Evolutionary conservation across 2,888 invertebrate species (phyloP), one percentile per base, ranked within the genome.

Genomic region (Leucozona laternaria): DNA sequence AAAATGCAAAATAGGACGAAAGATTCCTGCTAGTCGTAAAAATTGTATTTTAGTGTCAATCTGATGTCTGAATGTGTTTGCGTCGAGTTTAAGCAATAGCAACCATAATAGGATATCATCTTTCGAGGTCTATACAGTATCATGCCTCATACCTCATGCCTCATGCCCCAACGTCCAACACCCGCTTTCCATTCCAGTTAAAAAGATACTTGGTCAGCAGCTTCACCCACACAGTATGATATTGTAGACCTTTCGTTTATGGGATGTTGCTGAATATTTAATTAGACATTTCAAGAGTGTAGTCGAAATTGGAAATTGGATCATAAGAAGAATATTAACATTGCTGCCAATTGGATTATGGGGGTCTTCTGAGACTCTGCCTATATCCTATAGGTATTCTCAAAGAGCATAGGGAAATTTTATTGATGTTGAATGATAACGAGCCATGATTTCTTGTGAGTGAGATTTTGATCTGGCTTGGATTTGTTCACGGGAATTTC

Each of bases 201-300:
- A 43, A 62, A 62, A 43, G n/a, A 22, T n/a, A 28, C 62, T 43
- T 62, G 62, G 62, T 62, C 62, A 62, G 62, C 62, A 60, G 37
- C 37, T 37, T 60, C 60, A 43, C n/a, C 43, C 25, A 62, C 43
- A 62, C 25, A n/a, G 5, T 62, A 43, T 62, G 62, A 40, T 43
- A 25, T 43, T 40, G 15, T 40, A 43, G 62, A 62, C 62, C 43
- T 62, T 62, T 8, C 40, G 25, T 58, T 76, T 58, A 48, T 50
- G 48, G 66, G 60, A 40, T 68, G 40, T 60, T 77, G 58, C 53
- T 62, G 79, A 83, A 83, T 83, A 83, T 79, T 83, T 79, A 83
- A 83, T 83, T 75, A 83, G 68, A 40, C 73, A 53, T 68, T 79
- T 75, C 2, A 28, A 64, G 62, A 68, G 66, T 78, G 25, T 68